Evolutionary conservation across 2,797 vertebrate genomes (phyloP).

Genomic region (Cyclopterus lumpus): DNA sequence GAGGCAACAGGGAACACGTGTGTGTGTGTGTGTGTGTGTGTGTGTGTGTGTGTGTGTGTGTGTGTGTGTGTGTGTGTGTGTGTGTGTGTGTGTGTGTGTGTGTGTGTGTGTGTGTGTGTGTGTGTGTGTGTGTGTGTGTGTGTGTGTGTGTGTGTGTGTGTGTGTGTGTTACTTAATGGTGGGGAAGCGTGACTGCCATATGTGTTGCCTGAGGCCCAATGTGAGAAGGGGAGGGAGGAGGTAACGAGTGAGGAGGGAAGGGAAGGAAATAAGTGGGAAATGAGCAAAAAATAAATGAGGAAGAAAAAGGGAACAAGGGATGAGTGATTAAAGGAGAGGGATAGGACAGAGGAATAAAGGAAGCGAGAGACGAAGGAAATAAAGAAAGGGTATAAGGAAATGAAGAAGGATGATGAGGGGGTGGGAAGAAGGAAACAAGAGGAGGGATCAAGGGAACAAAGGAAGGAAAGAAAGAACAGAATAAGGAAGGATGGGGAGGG

Average conservation of each 20-base stretch:
- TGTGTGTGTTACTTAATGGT: slow-evolving; percentile 76
- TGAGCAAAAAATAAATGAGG: not conserved
- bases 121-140: slow-evolving; percentile 27
- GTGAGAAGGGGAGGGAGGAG: slow-evolving; percentile 13
- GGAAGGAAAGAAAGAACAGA: not conserved
- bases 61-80: slow-evolving; percentile 41
- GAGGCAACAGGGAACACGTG: slow-evolving; percentile 49
- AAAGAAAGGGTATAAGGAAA: no score
- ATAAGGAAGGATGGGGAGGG: not conserved
- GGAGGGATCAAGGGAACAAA: not conserved
- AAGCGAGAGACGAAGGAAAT: not conserved
- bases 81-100: slow-evolving; percentile 53
- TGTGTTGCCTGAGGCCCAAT: slow-evolving; percentile 69
- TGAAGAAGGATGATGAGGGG: no score
- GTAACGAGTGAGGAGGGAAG: no score
- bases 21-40: slow-evolving; percentile 33
- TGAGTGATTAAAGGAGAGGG: not conserved
- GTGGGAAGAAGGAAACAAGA: not conserved
- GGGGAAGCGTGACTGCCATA: slow-evolving; percentile 75
- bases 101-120: slow-evolving; percentile 24
- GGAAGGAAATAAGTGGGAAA: no score
- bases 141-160: slow-evolving; percentile 57
- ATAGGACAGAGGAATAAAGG: not conserved
- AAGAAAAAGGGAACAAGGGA: not conserved
- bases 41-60: slow-evolving; percentile 29